These are phyloP conservation scores for Lepidocyrtinus sp. DNA, from an alignment of 2,888 invertebrate genomes.

Conservation along the genomic window DNA sequence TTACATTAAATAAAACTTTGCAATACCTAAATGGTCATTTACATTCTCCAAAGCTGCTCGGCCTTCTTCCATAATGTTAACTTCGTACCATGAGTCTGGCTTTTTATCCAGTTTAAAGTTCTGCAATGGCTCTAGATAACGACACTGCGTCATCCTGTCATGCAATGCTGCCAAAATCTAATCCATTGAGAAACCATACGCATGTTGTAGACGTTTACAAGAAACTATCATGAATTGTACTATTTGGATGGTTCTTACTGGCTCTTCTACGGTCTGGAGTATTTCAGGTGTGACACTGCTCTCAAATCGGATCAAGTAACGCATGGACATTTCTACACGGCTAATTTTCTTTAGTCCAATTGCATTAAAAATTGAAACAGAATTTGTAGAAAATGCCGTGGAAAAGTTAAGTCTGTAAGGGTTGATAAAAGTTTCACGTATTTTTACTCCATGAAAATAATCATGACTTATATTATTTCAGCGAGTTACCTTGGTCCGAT, in stretches of 20 bases:
- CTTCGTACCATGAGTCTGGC: constrained; percentile 84
- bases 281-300: constrained; percentile 62
- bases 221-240: not conserved
- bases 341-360: constrained; percentile 83
- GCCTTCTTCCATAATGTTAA: constrained; percentile 86
- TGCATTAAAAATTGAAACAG: constrained; percentile 92
- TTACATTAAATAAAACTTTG: too few species aligned
- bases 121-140: constrained; percentile 79
- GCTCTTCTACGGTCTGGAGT: constrained; percentile 65
- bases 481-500: constrained; percentile 85
- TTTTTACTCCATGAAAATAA: not conserved
- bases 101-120: constrained; percentile 76
- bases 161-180: constrained; percentile 79
- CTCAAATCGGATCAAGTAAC: constrained; percentile 78
- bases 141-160: constrained; percentile 95
- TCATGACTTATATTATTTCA: not conserved
- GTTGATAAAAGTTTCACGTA: constrained; percentile 38
- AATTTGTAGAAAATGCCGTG: constrained; percentile 96
- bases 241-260: constrained; percentile 61
- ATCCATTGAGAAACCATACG: constrained; percentile 26
- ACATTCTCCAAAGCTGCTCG: constrained; percentile 85
- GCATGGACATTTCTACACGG: constrained; percentile 86
- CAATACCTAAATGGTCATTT: constrained; percentile 83
- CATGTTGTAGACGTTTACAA: too few species aligned
- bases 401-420: constrained; percentile 88